Evolutionary conservation across 2,113 vertebrate genomes (phyloP), one percentile per base, ranked within the genome.

Genomic region (Megatriorchis doriae): DNA sequence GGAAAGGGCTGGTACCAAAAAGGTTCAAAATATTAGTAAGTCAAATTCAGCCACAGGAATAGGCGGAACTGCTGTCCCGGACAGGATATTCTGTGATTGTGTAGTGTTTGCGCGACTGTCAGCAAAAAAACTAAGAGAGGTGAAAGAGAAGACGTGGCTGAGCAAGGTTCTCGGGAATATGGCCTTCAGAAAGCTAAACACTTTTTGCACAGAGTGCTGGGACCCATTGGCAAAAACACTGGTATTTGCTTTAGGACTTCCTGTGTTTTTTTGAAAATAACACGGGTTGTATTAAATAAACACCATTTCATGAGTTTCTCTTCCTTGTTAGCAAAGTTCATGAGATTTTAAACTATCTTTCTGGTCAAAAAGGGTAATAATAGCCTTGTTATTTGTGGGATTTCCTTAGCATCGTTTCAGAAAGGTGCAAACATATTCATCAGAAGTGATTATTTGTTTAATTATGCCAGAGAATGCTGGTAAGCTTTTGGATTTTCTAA

Each of bases 401-500:
- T 94, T 91, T 95, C 61, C 86, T 66, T 66, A 32, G 6, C 63
- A 23, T 67, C 73, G 21, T 62, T 86, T 84, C 87, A 55, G 72
- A 86, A 78, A 88, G 84, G 84, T 82, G 82, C 84, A 92, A 92
- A 94, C 50, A 1, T 89, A 86, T 79, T 95, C 29, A 14, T 86
- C 83, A 84, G 65, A 93, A 85, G 91, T 88, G 86, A 84, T 86
- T 91, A 73, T 96, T 95, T 95, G 88, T 94, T 95, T 98, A 95
- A 96, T 97, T 94, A 84, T 70, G 86, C 71, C 81, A 89, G 78
- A 81, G 86, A 91, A 91, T 88, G 58, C 81, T 96, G 90, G 92
- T 96, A 94, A 94, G 92, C 94, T 90, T 96, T 96, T 95, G 43
- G 96, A 81, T 92, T 92, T 97, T 91, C 86, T 97, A 63, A 95